phyloP scores from a whole-genome alignment of 2,797 vertebrate species.

The Siniperca undulata region DNA sequence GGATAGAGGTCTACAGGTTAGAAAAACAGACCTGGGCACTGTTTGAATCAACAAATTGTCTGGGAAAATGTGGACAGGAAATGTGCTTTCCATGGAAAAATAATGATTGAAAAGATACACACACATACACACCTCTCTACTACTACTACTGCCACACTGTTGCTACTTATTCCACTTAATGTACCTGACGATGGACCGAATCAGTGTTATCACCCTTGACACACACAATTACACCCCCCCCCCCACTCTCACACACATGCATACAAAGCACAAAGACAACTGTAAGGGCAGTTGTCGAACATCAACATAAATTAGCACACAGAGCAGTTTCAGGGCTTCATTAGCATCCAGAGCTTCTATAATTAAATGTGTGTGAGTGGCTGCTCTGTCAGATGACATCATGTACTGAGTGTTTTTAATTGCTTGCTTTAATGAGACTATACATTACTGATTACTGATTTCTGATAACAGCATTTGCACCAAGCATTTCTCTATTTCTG shows the following conservation, averaged over 20 bases:
- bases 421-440: conserved; percentile 12
- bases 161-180: conserved; percentile 46
- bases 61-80: not conserved
- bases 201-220: conserved; percentile 52
- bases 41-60: conserved; percentile 22
- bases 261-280: conserved; percentile 65
- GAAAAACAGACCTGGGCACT: conserved; percentile 5
- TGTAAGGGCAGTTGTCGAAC: conserved; percentile 67
- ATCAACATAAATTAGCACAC: conserved; percentile 74
- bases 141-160: not conserved
- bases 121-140: conserved; percentile 18
- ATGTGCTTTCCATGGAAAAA: conserved; percentile 23
- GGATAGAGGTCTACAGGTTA: conserved; percentile 12
- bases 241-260: conserved; percentile 17
- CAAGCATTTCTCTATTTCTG: conserved; percentile 1
- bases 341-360: conserved; percentile 72
- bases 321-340: conserved; percentile 60
- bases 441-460: conserved; percentile 12
- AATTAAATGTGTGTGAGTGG: conserved; percentile 49
- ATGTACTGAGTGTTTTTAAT: conserved; percentile 25
- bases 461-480: conserved; percentile 10
- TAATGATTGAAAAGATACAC: not conserved
- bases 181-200: conserved; percentile 28
- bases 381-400: conserved; percentile 50
- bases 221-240: not conserved